These are phyloP conservation scores for Toxotes chatareus DNA, from an alignment of 2,113 vertebrate species.

Conservation along the genomic window DNA sequence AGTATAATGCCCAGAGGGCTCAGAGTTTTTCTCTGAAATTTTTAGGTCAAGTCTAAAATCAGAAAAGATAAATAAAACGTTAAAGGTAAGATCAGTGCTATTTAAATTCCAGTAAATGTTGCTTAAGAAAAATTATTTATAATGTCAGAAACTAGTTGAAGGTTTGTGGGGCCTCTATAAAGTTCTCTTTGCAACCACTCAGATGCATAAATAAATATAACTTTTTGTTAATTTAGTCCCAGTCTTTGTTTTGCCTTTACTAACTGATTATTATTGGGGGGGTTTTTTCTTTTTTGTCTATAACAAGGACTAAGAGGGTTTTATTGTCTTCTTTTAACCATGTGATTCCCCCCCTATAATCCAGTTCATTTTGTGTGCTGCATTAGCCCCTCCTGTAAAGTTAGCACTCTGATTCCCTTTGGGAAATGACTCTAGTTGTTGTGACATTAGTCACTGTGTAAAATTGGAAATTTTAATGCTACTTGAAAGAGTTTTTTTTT, in stretches of 20 bases:
- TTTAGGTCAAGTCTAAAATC: background rate
- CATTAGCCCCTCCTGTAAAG: background rate
- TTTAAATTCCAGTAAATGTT: background rate
- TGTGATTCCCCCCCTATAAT: background rate
- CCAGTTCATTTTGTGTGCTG: background rate
- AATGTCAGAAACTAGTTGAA: background rate
- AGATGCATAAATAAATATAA: too few relatives aligned
- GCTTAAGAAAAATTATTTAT: background rate
- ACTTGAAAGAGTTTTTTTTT: background rate
- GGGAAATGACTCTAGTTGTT: background rate
- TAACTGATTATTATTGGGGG: too few relatives aligned
- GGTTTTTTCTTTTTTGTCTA: background rate
- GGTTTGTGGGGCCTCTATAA: background rate
- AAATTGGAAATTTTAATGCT: background rate
- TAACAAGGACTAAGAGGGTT: background rate
- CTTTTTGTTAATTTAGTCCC: too few relatives aligned
- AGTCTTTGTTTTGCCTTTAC: too few relatives aligned
- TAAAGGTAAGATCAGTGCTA: background rate
- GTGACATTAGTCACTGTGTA: slow-evolving; percentile 1
- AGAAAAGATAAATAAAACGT: too few relatives aligned
- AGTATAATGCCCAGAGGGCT: background rate
- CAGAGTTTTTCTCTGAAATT: background rate
- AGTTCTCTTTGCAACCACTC: too few relatives aligned
- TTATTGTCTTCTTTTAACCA: background rate
- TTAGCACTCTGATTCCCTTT: background rate